These are phyloP conservation scores for Podarcis lilfordi DNA, from an alignment of 2,797 vertebrate species.

Conservation along the genomic window DNA sequence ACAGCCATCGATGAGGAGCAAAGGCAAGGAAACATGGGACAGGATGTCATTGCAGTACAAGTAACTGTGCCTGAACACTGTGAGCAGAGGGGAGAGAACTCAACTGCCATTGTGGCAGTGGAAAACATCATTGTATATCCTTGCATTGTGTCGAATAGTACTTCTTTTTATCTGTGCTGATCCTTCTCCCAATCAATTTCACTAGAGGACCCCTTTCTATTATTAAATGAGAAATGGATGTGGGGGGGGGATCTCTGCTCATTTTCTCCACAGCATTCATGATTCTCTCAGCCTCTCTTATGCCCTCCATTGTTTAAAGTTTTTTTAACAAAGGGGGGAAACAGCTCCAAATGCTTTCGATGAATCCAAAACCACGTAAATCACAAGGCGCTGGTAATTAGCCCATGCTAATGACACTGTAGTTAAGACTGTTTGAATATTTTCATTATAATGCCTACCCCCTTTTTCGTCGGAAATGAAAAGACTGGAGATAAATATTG, in stretches of 20 bases:
- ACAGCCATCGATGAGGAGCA: background rate
- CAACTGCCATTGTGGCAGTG: too few relatives aligned
- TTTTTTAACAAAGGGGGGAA: background rate
- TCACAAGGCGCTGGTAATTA: conserved; percentile 57
- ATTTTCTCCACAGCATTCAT: background rate
- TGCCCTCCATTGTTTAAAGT: background rate
- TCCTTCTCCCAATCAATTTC: background rate
- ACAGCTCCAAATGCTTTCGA: background rate
- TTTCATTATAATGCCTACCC: conserved; percentile 60
- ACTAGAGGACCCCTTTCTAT: background rate
- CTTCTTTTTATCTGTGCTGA: background rate
- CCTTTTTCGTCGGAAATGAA: background rate
- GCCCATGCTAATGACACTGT: conserved; percentile 59
- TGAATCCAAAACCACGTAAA: conserved; percentile 45
- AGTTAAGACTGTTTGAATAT: conserved; percentile 59
- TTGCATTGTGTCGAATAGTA: background rate
- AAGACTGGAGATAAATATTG: background rate
- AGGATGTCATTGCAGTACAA: background rate
- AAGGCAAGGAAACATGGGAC: background rate
- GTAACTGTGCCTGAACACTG: background rate
- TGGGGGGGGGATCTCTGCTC: too few relatives aligned
- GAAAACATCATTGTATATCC: too few relatives aligned
- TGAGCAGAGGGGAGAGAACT: background rate
- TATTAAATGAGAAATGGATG: background rate
- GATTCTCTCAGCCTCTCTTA: background rate